Evolutionary conservation across 2,888 invertebrate species (phyloP).

Genomic region (Netelia fuscicornis): DNA sequence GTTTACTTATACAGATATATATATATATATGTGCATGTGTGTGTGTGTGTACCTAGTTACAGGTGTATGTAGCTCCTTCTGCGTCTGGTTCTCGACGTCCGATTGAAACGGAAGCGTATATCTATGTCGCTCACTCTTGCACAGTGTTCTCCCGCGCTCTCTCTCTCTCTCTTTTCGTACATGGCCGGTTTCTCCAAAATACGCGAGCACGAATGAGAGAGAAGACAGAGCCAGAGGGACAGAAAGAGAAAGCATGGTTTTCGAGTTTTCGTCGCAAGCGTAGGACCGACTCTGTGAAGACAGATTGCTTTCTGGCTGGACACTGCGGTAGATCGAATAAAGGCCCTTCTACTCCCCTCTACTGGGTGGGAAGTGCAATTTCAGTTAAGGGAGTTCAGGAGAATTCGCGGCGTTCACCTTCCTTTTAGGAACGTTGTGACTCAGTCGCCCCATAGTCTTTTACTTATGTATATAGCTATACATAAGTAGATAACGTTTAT

Average conservation of each 20-base stretch:
- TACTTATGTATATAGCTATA: not conserved
- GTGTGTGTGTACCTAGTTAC: not conserved
- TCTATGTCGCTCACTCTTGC: constrained; percentile 31
- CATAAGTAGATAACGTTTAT: constrained; percentile 9
- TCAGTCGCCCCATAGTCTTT: constrained; percentile 27
- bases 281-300: constrained; percentile 53
- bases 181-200: constrained; percentile 41
- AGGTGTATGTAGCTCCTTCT: constrained; percentile 8
- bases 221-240: not conserved
- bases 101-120: constrained; percentile 30
- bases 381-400: constrained; percentile 65
- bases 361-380: constrained; percentile 59
- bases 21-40: not conserved
- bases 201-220: constrained; percentile 15
- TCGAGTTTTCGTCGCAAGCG: constrained; percentile 54
- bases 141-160: not conserved
- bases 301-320: constrained; percentile 68
- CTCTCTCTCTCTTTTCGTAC: constrained; percentile 24
- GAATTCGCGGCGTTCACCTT: constrained; percentile 60
- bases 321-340: constrained; percentile 66
- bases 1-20: not conserved
- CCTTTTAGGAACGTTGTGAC: constrained; percentile 44
- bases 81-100: constrained; percentile 10
- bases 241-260: constrained; percentile 19
- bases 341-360: constrained; percentile 27